A percentile compares a stretch with the other conserved stretches of the same genome.
phyloP scores from a whole-genome alignment of 64 coral and sea anemone species.

The Hydrozoanthus tunicans region DNA sequence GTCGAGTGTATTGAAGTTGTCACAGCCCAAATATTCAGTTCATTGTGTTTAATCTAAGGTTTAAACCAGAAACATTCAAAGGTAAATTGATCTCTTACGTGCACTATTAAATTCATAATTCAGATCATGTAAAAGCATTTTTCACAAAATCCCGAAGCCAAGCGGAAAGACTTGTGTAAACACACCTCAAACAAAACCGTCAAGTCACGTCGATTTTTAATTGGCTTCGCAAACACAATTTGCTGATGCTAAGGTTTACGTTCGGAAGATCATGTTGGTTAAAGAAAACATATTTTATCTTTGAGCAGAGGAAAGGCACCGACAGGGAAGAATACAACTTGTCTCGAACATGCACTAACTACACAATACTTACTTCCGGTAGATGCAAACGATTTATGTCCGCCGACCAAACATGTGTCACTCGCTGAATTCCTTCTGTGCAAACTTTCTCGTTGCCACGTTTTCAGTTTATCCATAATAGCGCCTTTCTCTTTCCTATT shows the following conservation, averaged over 20 bases:
- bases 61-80: conserved; percentile 13
- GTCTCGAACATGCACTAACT: neutral
- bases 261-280: neutral
- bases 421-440: conserved; percentile 47
- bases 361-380: conserved; percentile 45
- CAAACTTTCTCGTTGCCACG: conserved; percentile 60
- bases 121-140: conserved; percentile 4
- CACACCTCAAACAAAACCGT: neutral
- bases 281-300: neutral
- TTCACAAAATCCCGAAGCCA: neutral
- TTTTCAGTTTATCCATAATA: conserved; percentile 67
- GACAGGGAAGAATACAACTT: neutral
- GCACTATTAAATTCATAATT: conserved; percentile 10
- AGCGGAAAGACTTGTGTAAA: conserved; percentile 15
- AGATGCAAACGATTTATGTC: conserved; percentile 14
- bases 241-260: neutral
- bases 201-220: conserved; percentile 35
- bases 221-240: conserved; percentile 49
- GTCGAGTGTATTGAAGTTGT: conserved; percentile 38
- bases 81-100: neutral
- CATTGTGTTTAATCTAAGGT: neutral
- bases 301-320: neutral
- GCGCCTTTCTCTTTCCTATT: conserved; percentile 58
- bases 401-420: conserved; percentile 47
- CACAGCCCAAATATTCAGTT: neutral